Evolutionary conservation across 2,888 invertebrate species (phyloP), one percentile per base, ranked within the genome.

Genomic region (Pyrochroa serraticornis): DNA sequence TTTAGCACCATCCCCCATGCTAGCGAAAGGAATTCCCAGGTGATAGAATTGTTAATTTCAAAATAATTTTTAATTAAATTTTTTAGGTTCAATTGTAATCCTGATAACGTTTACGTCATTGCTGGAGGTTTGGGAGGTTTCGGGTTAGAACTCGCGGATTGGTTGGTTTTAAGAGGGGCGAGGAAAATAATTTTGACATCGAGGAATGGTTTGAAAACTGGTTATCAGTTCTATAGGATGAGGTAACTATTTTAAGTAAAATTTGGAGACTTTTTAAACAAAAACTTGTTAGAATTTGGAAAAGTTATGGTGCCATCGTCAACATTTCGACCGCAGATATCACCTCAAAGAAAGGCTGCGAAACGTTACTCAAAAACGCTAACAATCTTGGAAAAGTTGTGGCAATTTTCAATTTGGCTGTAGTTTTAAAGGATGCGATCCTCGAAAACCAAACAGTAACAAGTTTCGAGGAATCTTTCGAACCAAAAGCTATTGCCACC

Each of bases 101-200:
- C 38, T 7, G 22, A 39, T 1, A 57, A 51, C 71, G 60, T 82
- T 7, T 85, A 91, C 79, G 71, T 91, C 0, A 83, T 91, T 3
- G 82, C 88, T 1, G 92, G 92, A 7, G 95, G 96, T 38, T 82
- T 97, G 0, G 97, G 97, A 38, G 96, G 96, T 0, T 93, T 97
- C 73, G 97, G 96, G 3, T 81, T 97, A 44, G 96, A 97, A 77
- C 78, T 96, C 42, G 87, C 89, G 0, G 90, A 93, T 71, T 95
- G 93, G 93, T 80, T 97, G 69, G 84, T 94, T 42, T 77, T 91
- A 47, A 84, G 95, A 63, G 95, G 95, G 0, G 94, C 90, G 0
- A 85, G 82, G 66, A 89, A 90, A 64, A 69, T 97, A 7, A 83
- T 95, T 0, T 82, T 96, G 0, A 91, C 90, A 0, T 94, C 95